These are phyloP conservation scores for Yoshiicerus persimilis DNA, from an alignment of 1,140 invertebrate species.

Conservation along the genomic window DNA sequence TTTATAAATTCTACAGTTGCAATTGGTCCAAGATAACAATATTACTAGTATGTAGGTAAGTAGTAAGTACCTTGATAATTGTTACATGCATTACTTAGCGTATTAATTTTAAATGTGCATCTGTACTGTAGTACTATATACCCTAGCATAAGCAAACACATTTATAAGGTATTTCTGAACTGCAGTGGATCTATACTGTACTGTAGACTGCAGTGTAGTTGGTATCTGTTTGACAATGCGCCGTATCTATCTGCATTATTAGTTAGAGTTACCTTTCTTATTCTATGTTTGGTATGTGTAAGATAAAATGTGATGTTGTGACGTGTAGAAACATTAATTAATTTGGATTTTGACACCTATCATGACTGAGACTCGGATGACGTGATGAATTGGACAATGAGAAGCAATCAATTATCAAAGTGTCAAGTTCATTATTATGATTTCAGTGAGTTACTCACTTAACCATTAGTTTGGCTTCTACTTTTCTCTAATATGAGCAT, in stretches of 20 bases:
- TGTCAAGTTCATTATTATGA: conserved; percentile 45
- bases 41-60: too few species aligned
- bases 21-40: not conserved
- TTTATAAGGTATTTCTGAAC: not conserved
- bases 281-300: not conserved
- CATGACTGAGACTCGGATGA: conserved; percentile 13
- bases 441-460: conserved; percentile 26
- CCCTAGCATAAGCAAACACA: not conserved
- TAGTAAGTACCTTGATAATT: not conserved
- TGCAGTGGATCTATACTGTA: not conserved
- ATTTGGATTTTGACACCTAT: conserved; percentile 43
- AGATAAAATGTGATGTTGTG: conserved; percentile 1
- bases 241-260: not conserved
- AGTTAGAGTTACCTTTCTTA: not conserved
- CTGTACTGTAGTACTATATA: not conserved
- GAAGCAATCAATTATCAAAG: conserved; percentile 43
- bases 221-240: not conserved
- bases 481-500: not conserved
- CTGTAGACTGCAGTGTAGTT: not conserved
- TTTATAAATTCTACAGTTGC: not conserved
- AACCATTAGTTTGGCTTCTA: not conserved
- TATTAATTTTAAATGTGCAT: not conserved
- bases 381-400: conserved; percentile 43
- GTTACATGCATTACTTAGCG: not conserved
- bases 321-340: conserved; percentile 36